These are phyloP conservation scores for Lepidurus couesii DNA, from an alignment of 1,140 invertebrate species.

Conservation along the genomic window DNA sequence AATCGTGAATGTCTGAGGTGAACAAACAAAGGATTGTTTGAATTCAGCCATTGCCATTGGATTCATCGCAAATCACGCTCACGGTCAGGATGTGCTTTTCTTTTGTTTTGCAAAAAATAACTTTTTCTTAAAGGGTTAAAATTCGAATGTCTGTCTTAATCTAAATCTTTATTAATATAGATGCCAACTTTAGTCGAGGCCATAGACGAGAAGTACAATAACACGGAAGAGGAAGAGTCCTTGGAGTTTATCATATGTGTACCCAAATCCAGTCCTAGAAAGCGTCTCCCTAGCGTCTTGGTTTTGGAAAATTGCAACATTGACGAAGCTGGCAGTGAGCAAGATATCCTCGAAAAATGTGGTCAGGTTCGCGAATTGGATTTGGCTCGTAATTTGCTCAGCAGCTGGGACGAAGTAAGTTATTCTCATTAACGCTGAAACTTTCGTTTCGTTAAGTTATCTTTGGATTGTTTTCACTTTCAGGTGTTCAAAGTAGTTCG, in stretches of 20 bases:
- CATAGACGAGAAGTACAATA: slow-evolving; percentile 29
- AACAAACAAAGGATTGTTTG: too few species aligned
- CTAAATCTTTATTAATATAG: neutral
- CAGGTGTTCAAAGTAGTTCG: slow-evolving; percentile 76
- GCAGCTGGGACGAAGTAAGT: slow-evolving; percentile 70
- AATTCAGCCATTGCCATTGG: too few species aligned
- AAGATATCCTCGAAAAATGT: slow-evolving; percentile 70
- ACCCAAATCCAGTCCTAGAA: slow-evolving; percentile 14
- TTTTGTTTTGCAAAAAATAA: neutral
- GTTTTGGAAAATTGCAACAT: slow-evolving; percentile 34
- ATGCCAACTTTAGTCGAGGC: slow-evolving; percentile 28
- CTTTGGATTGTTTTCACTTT: slow-evolving; percentile 41
- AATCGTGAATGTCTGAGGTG: too few species aligned
- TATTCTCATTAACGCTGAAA: neutral
- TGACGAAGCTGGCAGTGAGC: slow-evolving; percentile 57
- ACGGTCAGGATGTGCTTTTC: neutral
- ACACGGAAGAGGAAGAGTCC: slow-evolving; percentile 25
- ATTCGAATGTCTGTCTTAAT: neutral
- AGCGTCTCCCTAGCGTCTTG: slow-evolving; percentile 27
- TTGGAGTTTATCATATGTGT: slow-evolving; percentile 28
- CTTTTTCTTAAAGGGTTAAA: neutral
- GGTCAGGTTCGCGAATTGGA: slow-evolving; percentile 80
- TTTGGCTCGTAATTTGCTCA: slow-evolving; percentile 80
- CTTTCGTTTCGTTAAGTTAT: neutral
- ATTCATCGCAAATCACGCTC: too few species aligned